Conservation (phyloP, 35 echinoderm and acorn worm species). For the Ophiothrix spiculata region DNA sequence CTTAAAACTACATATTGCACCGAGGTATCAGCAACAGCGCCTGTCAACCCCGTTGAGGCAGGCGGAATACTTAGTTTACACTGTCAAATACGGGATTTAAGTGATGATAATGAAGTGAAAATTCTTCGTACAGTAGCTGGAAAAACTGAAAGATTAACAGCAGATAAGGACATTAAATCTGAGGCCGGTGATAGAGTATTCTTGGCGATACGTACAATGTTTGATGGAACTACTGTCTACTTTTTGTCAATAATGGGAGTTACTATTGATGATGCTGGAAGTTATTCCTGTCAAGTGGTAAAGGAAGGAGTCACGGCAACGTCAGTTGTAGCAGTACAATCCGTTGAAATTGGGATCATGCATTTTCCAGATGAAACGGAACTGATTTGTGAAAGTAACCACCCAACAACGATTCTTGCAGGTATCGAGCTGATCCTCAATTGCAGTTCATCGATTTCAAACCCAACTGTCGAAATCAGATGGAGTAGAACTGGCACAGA, state of each 20-base stretch:
- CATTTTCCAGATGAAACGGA: not conserved
- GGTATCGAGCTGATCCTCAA: not conserved
- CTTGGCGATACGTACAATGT: not conserved
- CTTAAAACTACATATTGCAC: not conserved
- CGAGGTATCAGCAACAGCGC: not conserved
- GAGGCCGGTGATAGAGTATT: not conserved
- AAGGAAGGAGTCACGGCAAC: not conserved
- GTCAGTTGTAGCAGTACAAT: not conserved
- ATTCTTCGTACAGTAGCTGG: not conserved
- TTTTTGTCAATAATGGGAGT: not conserved
- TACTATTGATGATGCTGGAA: not conserved
- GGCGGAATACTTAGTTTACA: not conserved
- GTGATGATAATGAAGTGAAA: not conserved
- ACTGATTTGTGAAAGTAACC: not conserved
- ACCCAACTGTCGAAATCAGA: not conserved
- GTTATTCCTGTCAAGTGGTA: not conserved
- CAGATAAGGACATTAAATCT: not conserved
- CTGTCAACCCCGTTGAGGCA: not conserved
- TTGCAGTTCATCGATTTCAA: not conserved
- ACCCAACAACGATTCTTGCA: not conserved
- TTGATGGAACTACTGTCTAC: not conserved
- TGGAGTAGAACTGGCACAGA: not conserved
- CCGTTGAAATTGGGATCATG: not conserved
- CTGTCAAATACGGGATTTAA: not conserved
- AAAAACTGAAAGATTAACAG: not conserved